Conservation (phyloP, 2,113 vertebrate genomes). For the Xenopus laevis region DNA sequence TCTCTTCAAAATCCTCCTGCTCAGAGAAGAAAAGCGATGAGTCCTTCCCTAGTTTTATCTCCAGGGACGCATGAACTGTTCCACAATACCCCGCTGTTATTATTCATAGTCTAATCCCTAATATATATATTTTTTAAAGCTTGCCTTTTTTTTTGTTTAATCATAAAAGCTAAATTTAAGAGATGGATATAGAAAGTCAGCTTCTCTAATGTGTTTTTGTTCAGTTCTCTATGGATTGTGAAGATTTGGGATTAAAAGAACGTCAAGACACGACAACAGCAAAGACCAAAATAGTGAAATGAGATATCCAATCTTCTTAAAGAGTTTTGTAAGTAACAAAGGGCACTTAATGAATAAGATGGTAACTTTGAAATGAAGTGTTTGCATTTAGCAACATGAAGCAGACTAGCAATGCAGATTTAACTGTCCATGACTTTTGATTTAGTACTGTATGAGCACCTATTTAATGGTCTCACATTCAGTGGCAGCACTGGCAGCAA, state of each 20-base stretch:
- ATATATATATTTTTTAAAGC: conserved; percentile 33
- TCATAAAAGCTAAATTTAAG: conserved; percentile 37
- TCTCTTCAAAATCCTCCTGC: conserved; percentile 40
- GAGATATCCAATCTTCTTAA: conserved; percentile 28
- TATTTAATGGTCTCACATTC: no score
- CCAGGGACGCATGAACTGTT: conserved; percentile 42
- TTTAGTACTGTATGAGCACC: no score
- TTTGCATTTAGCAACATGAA: not conserved
- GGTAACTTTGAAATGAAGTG: conserved; percentile 12
- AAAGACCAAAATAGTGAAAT: conserved; percentile 36
- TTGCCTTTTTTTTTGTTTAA: conserved; percentile 39
- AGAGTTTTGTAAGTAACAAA: conserved; percentile 20
- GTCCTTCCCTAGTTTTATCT: conserved; percentile 32
- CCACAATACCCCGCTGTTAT: conserved; percentile 34
- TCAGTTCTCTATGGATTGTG: conserved; percentile 39
- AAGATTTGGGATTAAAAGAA: conserved; percentile 40
- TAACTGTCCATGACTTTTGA: no score
- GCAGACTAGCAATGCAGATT: no score
- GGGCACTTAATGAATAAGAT: conserved; percentile 33
- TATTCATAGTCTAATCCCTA: conserved; percentile 39
- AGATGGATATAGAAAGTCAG: conserved; percentile 25
- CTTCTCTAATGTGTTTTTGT: conserved; percentile 15
- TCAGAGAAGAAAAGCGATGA: conserved; percentile 37
- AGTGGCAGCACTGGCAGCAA: no score
- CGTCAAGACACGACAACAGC: conserved; percentile 23